These are phyloP conservation scores for Littorina saxatilis DNA, from an alignment of 1,140 invertebrate species.

Conservation along the genomic window DNA sequence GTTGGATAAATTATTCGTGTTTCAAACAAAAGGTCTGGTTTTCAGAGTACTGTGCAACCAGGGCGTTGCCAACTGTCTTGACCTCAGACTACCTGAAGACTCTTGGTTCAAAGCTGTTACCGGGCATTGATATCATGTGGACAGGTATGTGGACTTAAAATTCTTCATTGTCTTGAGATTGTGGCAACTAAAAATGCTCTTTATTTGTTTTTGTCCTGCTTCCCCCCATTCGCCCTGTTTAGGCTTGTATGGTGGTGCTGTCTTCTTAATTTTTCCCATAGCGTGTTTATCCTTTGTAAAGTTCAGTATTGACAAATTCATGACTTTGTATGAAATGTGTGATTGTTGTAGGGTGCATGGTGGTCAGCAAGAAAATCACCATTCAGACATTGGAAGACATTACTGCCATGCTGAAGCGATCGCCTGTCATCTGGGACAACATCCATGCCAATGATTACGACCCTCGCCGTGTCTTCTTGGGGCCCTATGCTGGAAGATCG, in stretches of 20 bases:
- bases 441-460: slow-evolving; percentile 99
- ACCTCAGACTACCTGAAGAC: slow-evolving; percentile 97
- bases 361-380: slow-evolving; percentile 93
- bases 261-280: not conserved
- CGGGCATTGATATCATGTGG: slow-evolving; percentile 98
- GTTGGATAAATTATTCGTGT: too few relatives aligned
- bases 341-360: slow-evolving; percentile 91
- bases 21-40: too few relatives aligned
- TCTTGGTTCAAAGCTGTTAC: slow-evolving; percentile 93
- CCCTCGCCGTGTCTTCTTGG: slow-evolving; percentile 94
- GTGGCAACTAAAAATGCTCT: not conserved
- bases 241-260: too few relatives aligned
- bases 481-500: slow-evolving; percentile 95
- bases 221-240: too few relatives aligned
- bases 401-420: slow-evolving; percentile 89
- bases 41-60: slow-evolving; percentile 93
- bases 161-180: too few relatives aligned
- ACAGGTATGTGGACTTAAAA: slow-evolving; percentile 86
- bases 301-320: too few relatives aligned
- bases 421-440: slow-evolving; percentile 99
- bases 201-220: too few relatives aligned
- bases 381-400: slow-evolving; percentile 95
- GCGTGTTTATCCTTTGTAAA: too few relatives aligned
- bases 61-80: slow-evolving; percentile 85
- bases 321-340: too few relatives aligned